A percentile compares a stretch with the other conserved stretches of the same genome.
These are phyloP conservation scores for Eugnorisma glareosa DNA, from an alignment of 2,888 invertebrate species.

Conservation along the genomic window DNA sequence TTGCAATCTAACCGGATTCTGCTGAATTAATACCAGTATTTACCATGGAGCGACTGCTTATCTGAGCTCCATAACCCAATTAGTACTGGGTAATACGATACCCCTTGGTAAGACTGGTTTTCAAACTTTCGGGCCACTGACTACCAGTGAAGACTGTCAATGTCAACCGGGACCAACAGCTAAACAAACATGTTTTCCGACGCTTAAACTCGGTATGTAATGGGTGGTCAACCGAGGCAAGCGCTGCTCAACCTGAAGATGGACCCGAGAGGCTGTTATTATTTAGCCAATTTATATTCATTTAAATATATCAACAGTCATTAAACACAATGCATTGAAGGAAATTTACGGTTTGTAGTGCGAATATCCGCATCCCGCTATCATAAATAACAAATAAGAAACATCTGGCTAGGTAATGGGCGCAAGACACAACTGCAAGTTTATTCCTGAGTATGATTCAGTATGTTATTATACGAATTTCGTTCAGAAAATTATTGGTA, in stretches of 20 bases:
- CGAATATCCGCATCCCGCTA: conserved; percentile 25
- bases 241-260: too few relatives aligned
- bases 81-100: too few relatives aligned
- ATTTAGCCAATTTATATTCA: neutral
- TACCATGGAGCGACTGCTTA: too few relatives aligned
- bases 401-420: conserved; percentile 58
- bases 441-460: conserved; percentile 51
- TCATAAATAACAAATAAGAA: conserved; percentile 39
- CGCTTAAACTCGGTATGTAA: neutral
- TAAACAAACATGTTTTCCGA: too few relatives aligned
- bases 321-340: conserved; percentile 7
- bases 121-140: too few relatives aligned
- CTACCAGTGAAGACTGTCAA: neutral
- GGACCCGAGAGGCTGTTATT: neutral
- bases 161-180: neutral
- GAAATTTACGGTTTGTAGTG: conserved; percentile 17
- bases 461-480: conserved; percentile 56
- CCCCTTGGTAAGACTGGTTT: too few relatives aligned
- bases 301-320: neutral
- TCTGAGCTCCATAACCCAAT: too few relatives aligned
- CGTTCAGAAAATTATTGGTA: conserved; percentile 61
- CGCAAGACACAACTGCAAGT: conserved; percentile 43
- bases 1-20: too few relatives aligned
- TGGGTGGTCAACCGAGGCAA: neutral
- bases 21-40: too few relatives aligned